Evolutionary conservation across 2,113 vertebrate species (phyloP), one percentile per base, ranked within the genome.

Genomic region (Psettodes erumei): DNA sequence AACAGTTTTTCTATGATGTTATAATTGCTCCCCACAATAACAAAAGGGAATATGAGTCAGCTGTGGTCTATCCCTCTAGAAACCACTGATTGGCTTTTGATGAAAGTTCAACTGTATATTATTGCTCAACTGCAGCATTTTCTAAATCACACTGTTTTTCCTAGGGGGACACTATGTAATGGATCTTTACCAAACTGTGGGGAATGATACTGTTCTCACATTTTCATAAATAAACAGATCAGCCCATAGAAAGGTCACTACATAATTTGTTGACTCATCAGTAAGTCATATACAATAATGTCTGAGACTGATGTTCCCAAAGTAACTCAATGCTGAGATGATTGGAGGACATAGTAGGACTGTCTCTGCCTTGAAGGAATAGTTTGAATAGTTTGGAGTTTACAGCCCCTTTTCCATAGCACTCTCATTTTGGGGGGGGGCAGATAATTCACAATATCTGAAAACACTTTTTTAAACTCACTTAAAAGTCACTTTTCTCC

Each of bases 41-140:
- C 74, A 82, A 81, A 88, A 68, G 50, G 47, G 65, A 76, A 76
- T 65, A 73, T 60, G 62, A 83, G 62, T 87, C 72, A 75, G 72
- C 80, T 87, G 75, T 25, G 55, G 71, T 79, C 71, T 59, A 10
- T 43, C 70, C 70, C 60, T 68, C 10, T 30, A 76, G 59, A 81
- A 88, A 78, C 71, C 74, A 53, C 64, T 68, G 75, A 80, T 64
- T 82, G 62, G 72, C 61, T 75, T 63, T 65, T 59, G 68, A 62
- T 86, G 75, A 86, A 77, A 75, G 58, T 78, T 75, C 51, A 77
- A n/a, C 8, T 64, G 15, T 40, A 55, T 69, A 60, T 32, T 69
- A 38, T 80, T 81, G 56, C 63, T 37, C 63, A 58, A 63, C 67
- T 42, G 60, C 62, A 53, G 23, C 19, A 8, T 77, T 76, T 79